Conservation (phyloP, 2,888 invertebrate species). For the Entomobrya proxima region DNA sequence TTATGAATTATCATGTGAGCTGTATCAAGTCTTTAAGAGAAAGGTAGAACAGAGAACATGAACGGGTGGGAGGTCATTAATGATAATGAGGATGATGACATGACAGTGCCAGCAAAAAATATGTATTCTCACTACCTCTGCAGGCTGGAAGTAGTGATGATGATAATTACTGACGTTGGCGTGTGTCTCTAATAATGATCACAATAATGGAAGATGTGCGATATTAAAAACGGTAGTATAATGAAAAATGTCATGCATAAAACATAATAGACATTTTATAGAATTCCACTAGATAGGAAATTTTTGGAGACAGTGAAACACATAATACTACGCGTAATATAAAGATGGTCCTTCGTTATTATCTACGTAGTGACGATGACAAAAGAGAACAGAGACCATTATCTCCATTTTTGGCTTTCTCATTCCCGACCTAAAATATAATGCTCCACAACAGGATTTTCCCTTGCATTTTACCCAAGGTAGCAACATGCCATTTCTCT, state of each 20-base stretch:
- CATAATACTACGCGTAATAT: not conserved
- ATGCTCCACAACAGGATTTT: too few relatives aligned
- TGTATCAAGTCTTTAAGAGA: not conserved
- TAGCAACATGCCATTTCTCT: not conserved
- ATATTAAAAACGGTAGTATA: not conserved
- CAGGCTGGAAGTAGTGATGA: not conserved
- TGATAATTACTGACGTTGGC: constrained; percentile 4
- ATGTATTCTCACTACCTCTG: not conserved
- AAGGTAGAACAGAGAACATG: not conserved
- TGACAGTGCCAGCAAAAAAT: not conserved
- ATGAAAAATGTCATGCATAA: not conserved
- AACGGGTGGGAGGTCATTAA: not conserved
- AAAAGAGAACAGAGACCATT: too few relatives aligned
- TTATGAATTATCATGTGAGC: constrained; percentile 5
- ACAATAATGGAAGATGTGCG: constrained; percentile 12
- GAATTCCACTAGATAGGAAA: too few relatives aligned
- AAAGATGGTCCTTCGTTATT: not conserved
- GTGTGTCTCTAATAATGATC: not conserved
- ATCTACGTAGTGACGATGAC: too few relatives aligned
- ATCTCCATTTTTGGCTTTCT: too few relatives aligned
- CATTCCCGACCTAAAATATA: too few relatives aligned
- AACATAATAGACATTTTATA: not conserved
- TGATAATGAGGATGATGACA: not conserved
- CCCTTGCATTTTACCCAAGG: not conserved
- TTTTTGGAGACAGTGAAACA: too few relatives aligned